Base-by-base conservation (phyloP, 23 tunicate species). In the Trididemnum clinides region DNA sequence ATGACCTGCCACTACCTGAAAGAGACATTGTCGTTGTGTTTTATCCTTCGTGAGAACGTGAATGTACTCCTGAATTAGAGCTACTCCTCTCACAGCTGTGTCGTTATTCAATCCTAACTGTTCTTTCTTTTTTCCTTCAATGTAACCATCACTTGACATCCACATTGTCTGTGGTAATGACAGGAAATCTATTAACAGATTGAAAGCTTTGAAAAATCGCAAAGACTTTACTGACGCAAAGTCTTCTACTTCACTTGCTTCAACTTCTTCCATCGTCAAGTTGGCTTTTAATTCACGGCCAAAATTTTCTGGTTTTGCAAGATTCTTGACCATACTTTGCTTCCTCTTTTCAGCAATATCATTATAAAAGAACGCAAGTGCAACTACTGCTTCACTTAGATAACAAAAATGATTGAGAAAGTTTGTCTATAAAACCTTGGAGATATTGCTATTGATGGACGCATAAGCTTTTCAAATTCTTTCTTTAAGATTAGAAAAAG, bases 11-110 rank as follows among this genome's bases (percentile, higher is more conserved):
- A 63, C 71, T 25, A 63, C 15, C 15, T 49, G 54, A 15, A 49
- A 15, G 54, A 49, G 15, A 15, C 71, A 63, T 63, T 63, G 71
- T 63, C 71, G 18, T 63, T 63, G 71, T 63, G 18, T 25, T 63
- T 63, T 25, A 63, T 63, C 71, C 71, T n/a, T 63, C 7, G 71
- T 63, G 23, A 63, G 71, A 63, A 63, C 23, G 21, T 63, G 71
- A 7, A 63, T 63, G 71, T 22, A 63, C 71, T 63, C 71, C 71
- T 63, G 71, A 63, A 63, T n/a, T 63, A 63, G 71, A 63, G 71
- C 71, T 22, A 19, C 71, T 63, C 71, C 71, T 63, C 71, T 63
- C 71, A 12, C 71, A 63, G 27, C 71, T 63, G 71, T 63, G 71
- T 63, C 19, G 71, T 63, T 63, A 63, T 12, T 6, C 71, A 63